phyloP scores from a whole-genome alignment of 2,113 vertebrate genomes.

The Chamaea fasciata region DNA sequence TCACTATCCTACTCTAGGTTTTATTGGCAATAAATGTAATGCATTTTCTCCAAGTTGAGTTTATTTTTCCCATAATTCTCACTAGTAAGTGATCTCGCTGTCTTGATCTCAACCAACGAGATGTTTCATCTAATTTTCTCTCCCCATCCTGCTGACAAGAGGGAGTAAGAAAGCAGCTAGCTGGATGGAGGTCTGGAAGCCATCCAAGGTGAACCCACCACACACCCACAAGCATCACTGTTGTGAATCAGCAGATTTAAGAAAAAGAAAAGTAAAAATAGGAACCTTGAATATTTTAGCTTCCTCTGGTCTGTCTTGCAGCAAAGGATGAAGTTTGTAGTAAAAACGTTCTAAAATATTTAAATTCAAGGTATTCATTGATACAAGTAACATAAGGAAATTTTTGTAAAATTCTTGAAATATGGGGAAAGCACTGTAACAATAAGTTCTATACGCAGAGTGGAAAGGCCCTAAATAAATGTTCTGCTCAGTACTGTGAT shows the following conservation, averaged over 20 bases:
- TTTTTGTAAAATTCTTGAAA: background rate
- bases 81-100: background rate
- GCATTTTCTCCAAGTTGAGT: background rate
- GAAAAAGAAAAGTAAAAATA: background rate
- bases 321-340: background rate
- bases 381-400: background rate
- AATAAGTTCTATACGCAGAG: background rate
- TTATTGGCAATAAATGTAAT: background rate
- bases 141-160: rapidly evolving
- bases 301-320: background rate
- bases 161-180: background rate
- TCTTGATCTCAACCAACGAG: background rate
- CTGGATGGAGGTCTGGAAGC: background rate
- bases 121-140: background rate
- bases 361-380: background rate
- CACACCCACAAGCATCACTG: background rate
- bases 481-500: background rate
- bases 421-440: background rate
- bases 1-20: background rate
- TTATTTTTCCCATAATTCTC: background rate
- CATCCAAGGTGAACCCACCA: background rate
- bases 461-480: background rate
- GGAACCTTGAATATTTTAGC: background rate
- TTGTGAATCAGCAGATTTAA: background rate
- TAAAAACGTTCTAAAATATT: background rate